Conservation (phyloP, 2,797 vertebrate genomes). For the Enteromius viviparus region DNA sequence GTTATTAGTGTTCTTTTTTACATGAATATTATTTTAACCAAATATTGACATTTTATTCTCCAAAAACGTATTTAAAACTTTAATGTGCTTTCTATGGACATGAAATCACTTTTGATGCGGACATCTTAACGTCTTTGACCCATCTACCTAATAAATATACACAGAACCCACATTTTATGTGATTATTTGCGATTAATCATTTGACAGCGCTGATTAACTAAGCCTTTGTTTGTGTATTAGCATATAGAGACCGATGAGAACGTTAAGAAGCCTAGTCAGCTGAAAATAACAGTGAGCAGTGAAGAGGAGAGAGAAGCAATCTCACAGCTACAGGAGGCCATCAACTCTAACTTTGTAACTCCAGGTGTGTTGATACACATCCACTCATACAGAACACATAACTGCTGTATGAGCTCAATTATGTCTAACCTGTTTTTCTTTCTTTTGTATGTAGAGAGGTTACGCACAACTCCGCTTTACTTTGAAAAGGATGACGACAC, state of each 20-base stretch:
- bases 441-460: conserved; percentile 73
- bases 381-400: background rate
- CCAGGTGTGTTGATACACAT: conserved; percentile 74
- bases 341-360: conserved; percentile 78
- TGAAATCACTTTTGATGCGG: too few relatives aligned
- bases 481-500: conserved; percentile 96
- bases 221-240: conserved; percentile 68
- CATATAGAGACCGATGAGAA: conserved; percentile 94
- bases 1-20: too few relatives aligned
- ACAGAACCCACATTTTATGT: background rate
- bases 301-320: conserved; percentile 94
- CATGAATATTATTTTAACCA: too few relatives aligned
- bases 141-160: background rate
- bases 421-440: background rate
- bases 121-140: too few relatives aligned
- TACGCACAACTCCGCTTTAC: conserved; percentile 84
- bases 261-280: conserved; percentile 89
- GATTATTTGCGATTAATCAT: background rate
- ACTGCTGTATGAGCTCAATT: background rate
- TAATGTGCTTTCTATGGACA: too few relatives aligned
- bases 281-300: conserved; percentile 85
- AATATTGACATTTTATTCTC: too few relatives aligned
- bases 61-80: too few relatives aligned
- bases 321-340: conserved; percentile 84
- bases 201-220: background rate